These are phyloP conservation scores for Pseudococcus jackbeardsleyi DNA, from an alignment of 2,888 invertebrate species.

Conservation along the genomic window DNA sequence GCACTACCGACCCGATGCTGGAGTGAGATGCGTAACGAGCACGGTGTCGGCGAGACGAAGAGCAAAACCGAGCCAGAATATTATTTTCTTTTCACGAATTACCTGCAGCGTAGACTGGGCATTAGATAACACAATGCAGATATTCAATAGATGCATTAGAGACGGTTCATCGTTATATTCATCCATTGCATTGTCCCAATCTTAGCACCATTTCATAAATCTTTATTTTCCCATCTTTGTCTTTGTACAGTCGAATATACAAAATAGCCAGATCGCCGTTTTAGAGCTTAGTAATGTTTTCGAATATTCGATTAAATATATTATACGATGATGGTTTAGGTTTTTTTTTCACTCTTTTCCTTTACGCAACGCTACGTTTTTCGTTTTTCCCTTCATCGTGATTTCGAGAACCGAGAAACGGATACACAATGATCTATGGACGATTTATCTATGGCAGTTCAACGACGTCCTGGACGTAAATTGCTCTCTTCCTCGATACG, in stretches of 20 bases:
- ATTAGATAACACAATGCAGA: conserved; percentile 56
- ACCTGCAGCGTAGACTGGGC: conserved; percentile 56
- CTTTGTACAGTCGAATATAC: conserved; percentile 53
- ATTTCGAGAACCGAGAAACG: not conserved
- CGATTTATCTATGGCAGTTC: not conserved
- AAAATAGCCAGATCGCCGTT: conserved; percentile 44
- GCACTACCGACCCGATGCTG: not conserved
- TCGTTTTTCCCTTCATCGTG: not conserved
- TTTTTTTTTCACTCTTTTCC: not conserved
- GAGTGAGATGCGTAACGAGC: not conserved
- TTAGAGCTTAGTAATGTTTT: conserved; percentile 9
- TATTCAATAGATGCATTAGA: conserved; percentile 56
- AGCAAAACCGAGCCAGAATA: conserved; percentile 4
- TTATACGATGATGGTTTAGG: not conserved
- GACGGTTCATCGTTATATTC: conserved; percentile 53
- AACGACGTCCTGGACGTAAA: not conserved
- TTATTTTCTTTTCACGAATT: conserved; percentile 57
- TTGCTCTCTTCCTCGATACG: not conserved
- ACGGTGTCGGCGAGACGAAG: conserved; percentile 15
- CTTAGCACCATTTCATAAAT: conserved; percentile 56
- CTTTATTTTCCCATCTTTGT: conserved; percentile 57
- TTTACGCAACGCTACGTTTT: not conserved
- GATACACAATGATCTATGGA: not conserved
- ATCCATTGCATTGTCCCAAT: conserved; percentile 53
- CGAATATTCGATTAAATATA: conserved; percentile 33